These are phyloP conservation scores for Tragulus kanchil DNA, from an alignment of 2,113 vertebrate genomes.

Conservation along the genomic window DNA sequence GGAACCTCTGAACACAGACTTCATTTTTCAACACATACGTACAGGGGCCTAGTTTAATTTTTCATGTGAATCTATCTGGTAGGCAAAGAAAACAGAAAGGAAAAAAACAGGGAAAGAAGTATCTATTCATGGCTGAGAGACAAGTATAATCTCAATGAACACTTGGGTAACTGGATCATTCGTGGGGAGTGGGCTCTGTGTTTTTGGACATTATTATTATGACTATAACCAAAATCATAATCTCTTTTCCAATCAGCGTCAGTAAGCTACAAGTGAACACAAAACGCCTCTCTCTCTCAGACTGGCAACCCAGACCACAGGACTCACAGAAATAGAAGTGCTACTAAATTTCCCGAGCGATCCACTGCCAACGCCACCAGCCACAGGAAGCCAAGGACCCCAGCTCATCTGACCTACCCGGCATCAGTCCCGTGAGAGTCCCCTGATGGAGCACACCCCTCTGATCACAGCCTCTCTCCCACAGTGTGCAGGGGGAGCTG, in stretches of 20 bases:
- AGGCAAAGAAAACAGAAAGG: not conserved
- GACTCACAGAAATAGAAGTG: not conserved
- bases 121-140: not conserved
- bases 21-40: not conserved
- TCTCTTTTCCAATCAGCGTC: not conserved
- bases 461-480: not conserved
- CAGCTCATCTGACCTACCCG: rapidly evolving
- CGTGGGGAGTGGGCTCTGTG: not conserved
- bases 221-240: not conserved
- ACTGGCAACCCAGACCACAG: not conserved
- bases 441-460: not conserved
- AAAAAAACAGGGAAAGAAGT: not conserved
- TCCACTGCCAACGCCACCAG: not conserved
- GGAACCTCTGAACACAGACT: not conserved
- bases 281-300: not conserved
- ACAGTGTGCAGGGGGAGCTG: rapidly evolving
- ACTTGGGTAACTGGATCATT: not conserved
- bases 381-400: not conserved
- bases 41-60: not conserved
- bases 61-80: not conserved
- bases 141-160: not conserved
- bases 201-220: not conserved
- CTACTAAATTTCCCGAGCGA: not conserved
- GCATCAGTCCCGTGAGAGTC: too few relatives aligned
- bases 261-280: not conserved